Evolutionary conservation across 2,113 vertebrate species (phyloP), one percentile per base, ranked within the genome.

Genomic region (Xiphorhynchus elegans): DNA sequence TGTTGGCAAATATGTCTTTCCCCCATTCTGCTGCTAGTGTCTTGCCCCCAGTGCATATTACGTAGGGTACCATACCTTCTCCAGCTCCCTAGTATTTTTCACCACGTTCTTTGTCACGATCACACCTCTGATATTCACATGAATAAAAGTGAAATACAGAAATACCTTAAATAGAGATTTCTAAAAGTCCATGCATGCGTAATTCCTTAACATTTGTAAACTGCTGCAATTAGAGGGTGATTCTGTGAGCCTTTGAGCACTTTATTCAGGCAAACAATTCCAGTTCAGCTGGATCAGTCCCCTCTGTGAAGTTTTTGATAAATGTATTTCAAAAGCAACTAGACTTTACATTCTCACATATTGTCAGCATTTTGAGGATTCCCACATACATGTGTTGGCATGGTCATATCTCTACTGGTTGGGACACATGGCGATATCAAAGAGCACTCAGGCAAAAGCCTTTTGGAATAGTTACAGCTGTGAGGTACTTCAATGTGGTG

Each of bases 81-180:
- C 69, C 35, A 78, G 7, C 25, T 59, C 2, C 1, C 39, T 11
- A 49, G 13, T 0, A 2, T 35, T 87, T 73, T 37, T 88, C 47
- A 60, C 10, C 10, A 7, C 0, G 0, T 5, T 85, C 40, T 60
- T 64, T 40, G 49, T 75, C 4, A 0, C 0, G 1, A 75, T 40
- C 56, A 39, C 10, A 25, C 39, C 58, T 39, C 26, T 60, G 77
- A 31, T 18, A 84, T 52, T 47, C 66, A 69, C 0, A 2, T 37
- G 23, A 80, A 77, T 55, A 16, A 42, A 83, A 55, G 4, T 24
- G 25, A 73, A 90, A 68, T 29, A 92, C 5, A 62, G 31, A 76
- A 88, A 63, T 46, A 59, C 2, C 25, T 74, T 47, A 42, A 89
- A 81, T 6, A 62, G 55, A 69, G 11, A 80, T 42, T 60, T 85